A percentile compares a stretch with the other conserved stretches of the same genome.
Evolutionary conservation across 2,113 vertebrate species (phyloP).

Genomic region (Pteropus alecto): DNA sequence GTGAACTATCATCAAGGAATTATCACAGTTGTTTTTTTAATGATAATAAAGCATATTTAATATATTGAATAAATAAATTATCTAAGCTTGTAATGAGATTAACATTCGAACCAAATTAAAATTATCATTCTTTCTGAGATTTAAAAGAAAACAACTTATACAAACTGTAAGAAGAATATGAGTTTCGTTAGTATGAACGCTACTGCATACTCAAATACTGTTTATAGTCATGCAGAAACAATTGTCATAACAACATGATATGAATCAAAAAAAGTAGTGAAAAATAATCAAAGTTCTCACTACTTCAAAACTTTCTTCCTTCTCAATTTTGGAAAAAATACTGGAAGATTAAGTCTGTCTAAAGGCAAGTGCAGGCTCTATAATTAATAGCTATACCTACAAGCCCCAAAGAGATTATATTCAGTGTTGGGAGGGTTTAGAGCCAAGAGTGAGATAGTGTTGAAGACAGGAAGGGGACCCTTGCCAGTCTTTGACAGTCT

Average conservation of each 20-base stretch:
- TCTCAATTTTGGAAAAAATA: neutral
- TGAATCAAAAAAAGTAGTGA: neutral
- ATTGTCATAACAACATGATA: neutral
- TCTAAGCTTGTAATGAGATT: neutral
- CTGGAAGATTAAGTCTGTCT: neutral
- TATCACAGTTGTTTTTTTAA: conserved; percentile 4
- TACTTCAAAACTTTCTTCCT: neutral
- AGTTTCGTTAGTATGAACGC: neutral
- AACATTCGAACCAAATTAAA: neutral
- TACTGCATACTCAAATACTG: neutral
- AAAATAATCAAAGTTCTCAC: neutral
- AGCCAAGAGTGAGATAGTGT: neutral
- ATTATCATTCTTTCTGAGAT: neutral
- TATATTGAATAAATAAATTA: neutral
- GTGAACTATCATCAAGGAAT: neutral
- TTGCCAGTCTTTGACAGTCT: neutral
- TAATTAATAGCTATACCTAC: neutral
- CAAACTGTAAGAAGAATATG: neutral
- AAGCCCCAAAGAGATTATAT: neutral
- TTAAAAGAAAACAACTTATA: neutral
- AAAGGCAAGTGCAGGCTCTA: neutral
- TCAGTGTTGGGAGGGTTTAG: neutral
- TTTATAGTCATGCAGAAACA: neutral
- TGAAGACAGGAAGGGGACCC: neutral
- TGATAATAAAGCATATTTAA: neutral